These are phyloP conservation scores for Aphidoletes aphidimyza DNA, from an alignment of 2,888 invertebrate species.

Conservation along the genomic window DNA sequence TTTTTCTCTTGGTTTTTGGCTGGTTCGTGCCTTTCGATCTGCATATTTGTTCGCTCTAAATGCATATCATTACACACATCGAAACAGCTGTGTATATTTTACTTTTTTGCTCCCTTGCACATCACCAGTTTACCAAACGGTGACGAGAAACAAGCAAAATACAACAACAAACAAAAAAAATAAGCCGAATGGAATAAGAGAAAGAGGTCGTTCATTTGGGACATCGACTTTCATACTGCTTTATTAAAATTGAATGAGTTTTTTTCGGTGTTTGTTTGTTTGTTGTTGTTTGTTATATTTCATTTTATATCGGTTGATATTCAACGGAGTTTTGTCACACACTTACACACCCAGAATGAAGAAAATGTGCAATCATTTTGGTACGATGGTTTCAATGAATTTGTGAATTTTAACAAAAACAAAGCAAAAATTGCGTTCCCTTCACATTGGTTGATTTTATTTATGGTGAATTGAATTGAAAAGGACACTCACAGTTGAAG, in stretches of 20 bases:
- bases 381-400: not conserved
- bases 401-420: no score
- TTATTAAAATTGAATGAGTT: conserved; percentile 20
- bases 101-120: not conserved
- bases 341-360: not conserved
- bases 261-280: not conserved
- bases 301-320: not conserved
- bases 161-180: not conserved
- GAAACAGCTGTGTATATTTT: conserved; percentile 8
- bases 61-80: conserved; percentile 44
- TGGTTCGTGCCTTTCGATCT: not conserved
- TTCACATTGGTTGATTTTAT: not conserved
- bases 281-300: no score
- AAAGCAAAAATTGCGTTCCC: not conserved
- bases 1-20: no score
- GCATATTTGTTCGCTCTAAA: not conserved
- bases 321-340: not conserved
- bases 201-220: no score
- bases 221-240: not conserved
- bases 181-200: no score
- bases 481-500: conserved; percentile 18
- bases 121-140: not conserved
- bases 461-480: not conserved
- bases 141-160: not conserved
- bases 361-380: not conserved